Evolutionary conservation across 2,888 invertebrate genomes (phyloP).

Genomic region (Mesorhabditis spiculigera): DNA sequence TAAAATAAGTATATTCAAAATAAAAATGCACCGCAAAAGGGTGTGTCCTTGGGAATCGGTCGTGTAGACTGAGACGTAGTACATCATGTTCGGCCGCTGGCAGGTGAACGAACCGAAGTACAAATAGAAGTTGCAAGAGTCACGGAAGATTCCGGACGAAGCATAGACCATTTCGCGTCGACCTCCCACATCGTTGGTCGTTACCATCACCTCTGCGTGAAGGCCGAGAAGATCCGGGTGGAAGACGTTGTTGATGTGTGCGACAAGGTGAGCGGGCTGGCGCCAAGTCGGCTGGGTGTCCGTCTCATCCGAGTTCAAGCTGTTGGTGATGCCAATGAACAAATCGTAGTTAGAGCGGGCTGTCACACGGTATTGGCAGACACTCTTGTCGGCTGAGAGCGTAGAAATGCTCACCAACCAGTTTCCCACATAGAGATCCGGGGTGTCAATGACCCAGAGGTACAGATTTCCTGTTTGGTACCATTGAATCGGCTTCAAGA

Average conservation of each 20-base stretch:
- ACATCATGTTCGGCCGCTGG: constrained; percentile 19
- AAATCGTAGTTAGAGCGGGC: constrained; percentile 31
- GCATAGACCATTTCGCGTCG: constrained; percentile 35
- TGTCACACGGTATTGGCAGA: constrained; percentile 41
- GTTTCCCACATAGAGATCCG: constrained; percentile 23
- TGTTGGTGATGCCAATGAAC: constrained; percentile 32
- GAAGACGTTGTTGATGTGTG: constrained; percentile 27
- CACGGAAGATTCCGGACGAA: constrained; percentile 43
- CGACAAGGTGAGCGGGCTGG: constrained; percentile 35
- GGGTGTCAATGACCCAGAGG: constrained; percentile 22
- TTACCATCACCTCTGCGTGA: constrained; percentile 19
- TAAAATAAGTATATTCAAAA: not conserved
- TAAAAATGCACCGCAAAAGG: not conserved
- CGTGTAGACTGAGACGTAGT: constrained; percentile 30
- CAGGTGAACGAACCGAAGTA: constrained; percentile 45
- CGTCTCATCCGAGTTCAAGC: constrained; percentile 27
- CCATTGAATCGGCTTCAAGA: constrained; percentile 10
- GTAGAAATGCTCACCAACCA: constrained; percentile 27
- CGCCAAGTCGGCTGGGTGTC: constrained; percentile 14
- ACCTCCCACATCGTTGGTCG: constrained; percentile 20
- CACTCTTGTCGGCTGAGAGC: constrained; percentile 13
- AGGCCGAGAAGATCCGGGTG: constrained; percentile 25
- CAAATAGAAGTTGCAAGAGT: constrained; percentile 39
- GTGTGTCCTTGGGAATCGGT: constrained; percentile 5
- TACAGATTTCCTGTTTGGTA: constrained; percentile 29